phyloP scores from a whole-genome alignment of 1,140 invertebrate species.

The Drosophila chauvacae region DNA sequence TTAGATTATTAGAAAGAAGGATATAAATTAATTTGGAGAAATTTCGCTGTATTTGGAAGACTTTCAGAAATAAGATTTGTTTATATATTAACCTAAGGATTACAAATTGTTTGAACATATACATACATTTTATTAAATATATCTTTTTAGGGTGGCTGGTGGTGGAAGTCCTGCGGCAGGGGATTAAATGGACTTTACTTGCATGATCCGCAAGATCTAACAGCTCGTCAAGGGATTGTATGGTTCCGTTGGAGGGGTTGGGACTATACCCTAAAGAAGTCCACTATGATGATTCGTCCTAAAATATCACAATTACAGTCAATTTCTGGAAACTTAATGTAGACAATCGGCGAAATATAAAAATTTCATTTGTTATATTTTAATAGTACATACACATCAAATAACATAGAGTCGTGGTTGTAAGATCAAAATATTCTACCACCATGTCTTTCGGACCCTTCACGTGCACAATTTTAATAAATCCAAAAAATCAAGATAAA shows the following conservation, averaged over 20 bases:
- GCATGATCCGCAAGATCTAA: conserved; percentile 94
- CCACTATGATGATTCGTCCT: conserved; percentile 96
- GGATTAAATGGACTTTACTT: conserved; percentile 94
- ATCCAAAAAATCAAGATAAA: neutral
- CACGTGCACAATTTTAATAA: neutral
- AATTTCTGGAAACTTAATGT: conserved; percentile 44
- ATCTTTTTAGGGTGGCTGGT: conserved; percentile 90
- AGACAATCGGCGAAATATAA: conserved; percentile 31
- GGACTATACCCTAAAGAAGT: conserved; percentile 95
- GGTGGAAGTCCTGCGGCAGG: conserved; percentile 96
- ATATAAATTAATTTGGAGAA: neutral
- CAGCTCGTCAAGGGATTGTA: conserved; percentile 95
- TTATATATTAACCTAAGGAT: neutral
- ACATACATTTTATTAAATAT: conserved; percentile 13
- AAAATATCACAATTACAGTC: conserved; percentile 68
- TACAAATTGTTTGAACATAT: neutral
- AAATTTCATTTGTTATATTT: conserved; percentile 30
- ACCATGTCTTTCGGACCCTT: neutral
- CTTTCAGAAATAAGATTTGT: neutral
- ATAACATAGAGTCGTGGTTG: neutral
- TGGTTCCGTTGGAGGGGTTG: conserved; percentile 97
- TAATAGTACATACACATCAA: neutral
- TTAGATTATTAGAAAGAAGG: too few species aligned
- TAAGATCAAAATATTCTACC: neutral
- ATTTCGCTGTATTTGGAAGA: neutral